Base-by-base conservation (phyloP, 2,888 invertebrate species). In the Chelonus formosanus region DNA sequence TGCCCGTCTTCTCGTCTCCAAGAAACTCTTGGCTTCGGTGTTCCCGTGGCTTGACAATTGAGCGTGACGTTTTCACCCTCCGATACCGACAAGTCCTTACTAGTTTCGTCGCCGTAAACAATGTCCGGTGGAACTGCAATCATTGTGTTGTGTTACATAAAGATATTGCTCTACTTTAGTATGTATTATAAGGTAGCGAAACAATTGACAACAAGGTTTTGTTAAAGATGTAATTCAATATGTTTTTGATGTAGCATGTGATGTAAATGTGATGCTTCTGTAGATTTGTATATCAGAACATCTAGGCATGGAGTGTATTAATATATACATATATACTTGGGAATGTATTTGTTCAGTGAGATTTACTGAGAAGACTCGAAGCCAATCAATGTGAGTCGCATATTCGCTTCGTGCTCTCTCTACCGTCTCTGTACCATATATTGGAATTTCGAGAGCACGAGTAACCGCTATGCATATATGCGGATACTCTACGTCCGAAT, bases 31-130 rank as follows among this genome's bases (percentile, higher is more conserved):
- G 89, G 89, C 64, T 82, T 78, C 8, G 89, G 89, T 76, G 86
- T 87, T 47, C 89, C 89, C 47, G 85, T 86, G 35, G 89, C 89
- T 68, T 85, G 82, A 78, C 89, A 89, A 67, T 85, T 85, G 63
- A 90, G 80, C 55, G 89, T 89, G 54, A 88, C 88, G 79, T 89
- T 89, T 73, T 89, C 88, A 54, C 88, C 88, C 77, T 89, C 89
- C 63, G 86, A 83, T 35, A 88, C 87, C 55, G 88, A 87, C 69
- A 89, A 82, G 80, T 90, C 89, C 58, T 88, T 86, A 77, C 89
- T 89, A 60, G 89, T 89, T 69, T 87, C 87, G 62, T 85, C 84
- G 73, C 89, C 89, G 76, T 87, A 85, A 72, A 79, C 75, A 74
- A 89, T 89, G 81, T 89, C 89, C 69, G 89, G 89, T 32, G 89